Evolutionary conservation across 2,113 vertebrate species (phyloP), one percentile per base, ranked within the genome.

Genomic region (Antechinus flavipes): DNA sequence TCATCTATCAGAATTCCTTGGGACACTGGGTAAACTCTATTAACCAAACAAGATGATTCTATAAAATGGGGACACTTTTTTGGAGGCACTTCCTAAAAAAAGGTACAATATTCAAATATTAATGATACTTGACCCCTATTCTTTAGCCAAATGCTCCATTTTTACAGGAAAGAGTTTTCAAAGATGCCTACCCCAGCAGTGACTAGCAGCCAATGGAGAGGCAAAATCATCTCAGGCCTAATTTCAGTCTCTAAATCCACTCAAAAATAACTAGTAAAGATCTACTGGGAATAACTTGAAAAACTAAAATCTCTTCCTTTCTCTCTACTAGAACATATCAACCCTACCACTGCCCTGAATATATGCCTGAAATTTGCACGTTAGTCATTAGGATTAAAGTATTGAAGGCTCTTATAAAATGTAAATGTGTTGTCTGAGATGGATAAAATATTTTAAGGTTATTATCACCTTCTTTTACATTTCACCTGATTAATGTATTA

Each of bases 131-230:
- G 90, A 96, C 96, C 97, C 96, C 97, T 84, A 94, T 92, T 95
- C 96, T 93, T 25, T 95, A 96, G 96, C 96, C 97, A 95, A 97
- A 94, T 96, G 96, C 94, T 95, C 95, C 95, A 97, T 93, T 98
- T 97, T 97, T 93, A 96, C 54, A 30, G 84, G 84, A 93, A 92
- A 9, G 2, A 9, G n/a, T 56, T 95, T 90, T 93, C 56, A 56
- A 8, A 91, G 91, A 93, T 92, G 42, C 61, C 49, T 19, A 24
- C 27, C 92, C 92, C 55, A 58, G 50, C n/a, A 11, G 10, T 1
- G 91, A 92, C 50, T 30, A 25, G 25, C 11, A 97, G 94, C 68
- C 95, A 93, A 30, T 0, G 47, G 68, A 68, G 91, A 96, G 90
- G 1, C 49, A 90, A n/a, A 27, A 95, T 16, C 7, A 42, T 84